phyloP scores from a whole-genome alignment of 2,797 vertebrate genomes.

The Ctenochaetus hawaiiensis region DNA sequence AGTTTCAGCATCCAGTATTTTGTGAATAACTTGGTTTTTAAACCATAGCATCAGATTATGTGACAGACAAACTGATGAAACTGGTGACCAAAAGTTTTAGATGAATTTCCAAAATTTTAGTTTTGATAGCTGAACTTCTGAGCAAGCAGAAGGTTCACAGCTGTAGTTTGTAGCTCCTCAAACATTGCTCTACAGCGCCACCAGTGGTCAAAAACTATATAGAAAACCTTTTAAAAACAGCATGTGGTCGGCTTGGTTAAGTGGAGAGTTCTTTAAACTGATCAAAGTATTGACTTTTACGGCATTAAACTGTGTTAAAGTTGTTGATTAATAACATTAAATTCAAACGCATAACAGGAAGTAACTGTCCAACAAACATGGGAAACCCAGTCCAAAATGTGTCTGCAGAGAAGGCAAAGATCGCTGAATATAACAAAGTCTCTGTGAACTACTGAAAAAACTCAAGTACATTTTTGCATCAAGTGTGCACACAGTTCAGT shows the following conservation, averaged over 20 bases:
- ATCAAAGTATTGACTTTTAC: neutral
- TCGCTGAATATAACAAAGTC: slow-evolving; percentile 4
- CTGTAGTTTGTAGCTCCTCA: neutral
- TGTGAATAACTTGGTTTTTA: neutral
- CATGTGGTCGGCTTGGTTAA: neutral
- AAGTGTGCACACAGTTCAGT: neutral
- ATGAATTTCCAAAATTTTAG: neutral
- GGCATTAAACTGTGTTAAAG: neutral
- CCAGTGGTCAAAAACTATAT: slow-evolving; percentile 1
- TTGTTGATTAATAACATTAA: neutral
- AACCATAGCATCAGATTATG: neutral
- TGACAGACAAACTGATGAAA: neutral
- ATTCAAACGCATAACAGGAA: neutral
- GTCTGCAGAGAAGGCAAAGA: neutral
- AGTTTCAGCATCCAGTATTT: too few species aligned
- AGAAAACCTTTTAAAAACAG: slow-evolving; percentile 3
- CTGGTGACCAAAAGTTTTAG: too few species aligned
- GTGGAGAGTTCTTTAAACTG: neutral
- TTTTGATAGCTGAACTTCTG: neutral
- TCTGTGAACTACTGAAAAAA: slow-evolving; percentile 17
- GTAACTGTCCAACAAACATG: neutral
- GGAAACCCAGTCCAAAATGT: neutral
- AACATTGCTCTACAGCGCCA: neutral
- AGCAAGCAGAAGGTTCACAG: neutral
- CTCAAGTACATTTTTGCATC: neutral